Evolutionary conservation across 1,140 invertebrate species (phyloP).

Genomic region (Medauroidea extradentata): DNA sequence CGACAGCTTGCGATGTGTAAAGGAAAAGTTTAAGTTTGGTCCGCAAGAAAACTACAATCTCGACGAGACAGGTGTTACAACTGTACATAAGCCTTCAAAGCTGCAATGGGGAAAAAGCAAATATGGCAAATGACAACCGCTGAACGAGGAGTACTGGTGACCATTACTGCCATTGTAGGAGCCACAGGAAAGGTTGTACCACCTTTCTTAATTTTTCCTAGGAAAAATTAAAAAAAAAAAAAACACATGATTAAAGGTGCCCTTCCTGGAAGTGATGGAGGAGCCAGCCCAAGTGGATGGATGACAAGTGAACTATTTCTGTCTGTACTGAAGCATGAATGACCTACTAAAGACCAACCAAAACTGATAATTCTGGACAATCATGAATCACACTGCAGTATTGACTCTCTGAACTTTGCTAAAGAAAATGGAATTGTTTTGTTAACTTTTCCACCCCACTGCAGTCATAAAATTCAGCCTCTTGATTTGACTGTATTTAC

Average conservation of each 20-base stretch:
- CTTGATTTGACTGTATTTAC: slow-evolving; percentile 38
- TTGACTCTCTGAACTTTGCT: slow-evolving; percentile 30
- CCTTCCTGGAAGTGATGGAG: slow-evolving; percentile 36
- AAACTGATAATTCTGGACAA: slow-evolving; percentile 12
- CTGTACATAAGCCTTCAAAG: slow-evolving; percentile 26
- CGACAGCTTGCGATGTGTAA: slow-evolving; percentile 26
- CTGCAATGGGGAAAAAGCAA: slow-evolving; percentile 34
- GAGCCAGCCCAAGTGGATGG: slow-evolving; percentile 38
- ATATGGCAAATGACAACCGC: slow-evolving; percentile 36
- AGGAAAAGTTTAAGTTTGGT: slow-evolving; percentile 43
- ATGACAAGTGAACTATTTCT: slow-evolving; percentile 35
- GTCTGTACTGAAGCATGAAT: slow-evolving; percentile 31
- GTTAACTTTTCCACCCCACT: slow-evolving; percentile 32
- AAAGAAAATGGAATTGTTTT: slow-evolving; percentile 34
- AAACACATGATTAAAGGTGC: slow-evolving; percentile 26
- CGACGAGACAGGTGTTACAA: too few species aligned
- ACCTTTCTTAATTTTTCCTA: slow-evolving; percentile 40
- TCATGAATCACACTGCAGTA: slow-evolving; percentile 31
- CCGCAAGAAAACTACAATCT: slow-evolving; percentile 39
- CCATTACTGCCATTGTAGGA: slow-evolving; percentile 28
- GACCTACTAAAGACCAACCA: slow-evolving; percentile 3
- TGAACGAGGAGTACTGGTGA: slow-evolving; percentile 43
- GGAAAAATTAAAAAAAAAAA: slow-evolving; percentile 26
- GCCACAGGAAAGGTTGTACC: slow-evolving; percentile 22
- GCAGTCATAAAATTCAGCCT: slow-evolving; percentile 42